phyloP scores from a whole-genome alignment of 2,888 invertebrate species.

The Athalia rosae region DNA sequence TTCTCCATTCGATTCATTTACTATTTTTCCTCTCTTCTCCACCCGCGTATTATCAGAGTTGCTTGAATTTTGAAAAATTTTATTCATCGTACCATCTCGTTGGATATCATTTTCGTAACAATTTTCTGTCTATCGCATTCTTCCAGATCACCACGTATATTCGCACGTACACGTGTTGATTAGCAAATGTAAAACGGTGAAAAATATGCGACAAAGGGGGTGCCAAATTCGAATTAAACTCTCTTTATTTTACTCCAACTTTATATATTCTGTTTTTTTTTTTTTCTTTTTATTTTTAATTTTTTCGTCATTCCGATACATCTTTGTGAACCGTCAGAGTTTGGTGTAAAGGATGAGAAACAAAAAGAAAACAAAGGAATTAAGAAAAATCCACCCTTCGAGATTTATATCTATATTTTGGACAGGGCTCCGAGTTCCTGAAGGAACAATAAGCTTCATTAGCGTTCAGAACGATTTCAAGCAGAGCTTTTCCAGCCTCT shows the following conservation, averaged over 20 bases:
- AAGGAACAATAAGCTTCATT: constrained; percentile 42
- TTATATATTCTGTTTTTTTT: not conserved
- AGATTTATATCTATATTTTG: constrained; percentile 26
- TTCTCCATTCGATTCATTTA: too few relatives aligned
- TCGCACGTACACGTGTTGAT: too few relatives aligned
- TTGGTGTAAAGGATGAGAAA: not conserved
- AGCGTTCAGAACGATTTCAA: constrained; percentile 43
- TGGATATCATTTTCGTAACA: too few relatives aligned
- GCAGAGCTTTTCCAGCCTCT: constrained; percentile 18
- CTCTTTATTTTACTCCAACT: not conserved
- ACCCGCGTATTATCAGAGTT: too few relatives aligned
- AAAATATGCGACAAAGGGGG: too few relatives aligned
- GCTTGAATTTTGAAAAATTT: too few relatives aligned
- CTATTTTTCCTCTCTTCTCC: too few relatives aligned
- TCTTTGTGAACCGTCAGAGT: not conserved
- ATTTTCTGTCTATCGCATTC: too few relatives aligned
- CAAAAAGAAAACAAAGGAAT: constrained; percentile 1
- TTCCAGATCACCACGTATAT: too few relatives aligned
- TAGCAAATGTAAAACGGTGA: too few relatives aligned
- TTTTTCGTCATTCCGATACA: not conserved
- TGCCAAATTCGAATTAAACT: not conserved
- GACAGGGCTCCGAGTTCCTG: constrained; percentile 22
- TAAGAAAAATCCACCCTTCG: constrained; percentile 10
- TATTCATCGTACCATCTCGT: too few relatives aligned
- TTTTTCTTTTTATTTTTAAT: too few relatives aligned